Conservation (phyloP, 2,113 vertebrate species). For the Siniperca knerii region DNA sequence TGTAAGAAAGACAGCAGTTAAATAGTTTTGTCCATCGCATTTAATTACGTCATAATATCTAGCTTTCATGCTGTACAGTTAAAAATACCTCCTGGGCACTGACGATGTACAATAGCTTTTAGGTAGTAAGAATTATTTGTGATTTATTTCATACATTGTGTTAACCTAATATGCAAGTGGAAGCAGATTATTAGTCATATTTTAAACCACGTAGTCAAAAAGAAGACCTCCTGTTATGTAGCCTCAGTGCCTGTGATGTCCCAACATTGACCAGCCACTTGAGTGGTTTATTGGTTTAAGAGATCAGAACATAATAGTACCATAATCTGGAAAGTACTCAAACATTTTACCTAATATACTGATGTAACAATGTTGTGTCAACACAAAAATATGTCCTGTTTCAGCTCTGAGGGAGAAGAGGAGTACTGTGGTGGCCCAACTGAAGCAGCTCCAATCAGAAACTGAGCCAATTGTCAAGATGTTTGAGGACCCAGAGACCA, state of each 20-base stretch:
- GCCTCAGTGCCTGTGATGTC: background rate
- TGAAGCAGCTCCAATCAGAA: conserved; percentile 96
- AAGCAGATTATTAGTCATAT: background rate
- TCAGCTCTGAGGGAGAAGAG: conserved; percentile 94
- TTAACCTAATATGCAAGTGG: too few relatives aligned
- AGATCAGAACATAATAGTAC: too few relatives aligned
- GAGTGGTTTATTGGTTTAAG: background rate
- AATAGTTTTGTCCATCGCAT: background rate
- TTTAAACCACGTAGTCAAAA: background rate
- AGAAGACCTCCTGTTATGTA: background rate
- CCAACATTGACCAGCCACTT: background rate
- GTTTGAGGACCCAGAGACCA: conserved; percentile 98
- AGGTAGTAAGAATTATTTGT: background rate
- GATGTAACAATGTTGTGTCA: background rate
- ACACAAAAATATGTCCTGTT: background rate
- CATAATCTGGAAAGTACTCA: background rate
- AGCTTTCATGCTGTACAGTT: background rate
- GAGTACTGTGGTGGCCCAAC: conserved; percentile 92
- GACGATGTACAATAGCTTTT: background rate
- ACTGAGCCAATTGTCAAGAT: conserved; percentile 98
- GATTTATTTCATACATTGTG: background rate
- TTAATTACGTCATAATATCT: background rate
- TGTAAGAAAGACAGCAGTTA: conserved; percentile 82
- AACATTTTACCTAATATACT: background rate
- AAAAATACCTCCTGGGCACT: too few relatives aligned